Percentiles rank a stretch among this genome's conserved stretches.
These are phyloP conservation scores for Channa argus DNA, from an alignment of 2,113 vertebrate genomes.

Conservation along the genomic window DNA sequence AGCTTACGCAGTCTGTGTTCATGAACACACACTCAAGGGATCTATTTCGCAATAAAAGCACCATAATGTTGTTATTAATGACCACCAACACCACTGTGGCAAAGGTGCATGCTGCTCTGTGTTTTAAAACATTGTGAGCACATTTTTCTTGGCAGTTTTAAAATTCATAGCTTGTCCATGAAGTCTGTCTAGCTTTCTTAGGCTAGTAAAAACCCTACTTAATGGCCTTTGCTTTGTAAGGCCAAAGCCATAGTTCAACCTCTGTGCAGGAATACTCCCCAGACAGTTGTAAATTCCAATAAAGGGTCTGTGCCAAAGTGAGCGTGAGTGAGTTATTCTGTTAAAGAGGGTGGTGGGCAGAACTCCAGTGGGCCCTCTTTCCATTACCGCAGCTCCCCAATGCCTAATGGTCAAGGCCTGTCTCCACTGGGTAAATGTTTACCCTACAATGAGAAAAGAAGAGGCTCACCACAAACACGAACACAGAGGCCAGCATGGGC, in stretches of 20 bases:
- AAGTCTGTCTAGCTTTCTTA: constrained; percentile 49
- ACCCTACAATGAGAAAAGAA: constrained; percentile 73
- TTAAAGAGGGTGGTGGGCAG: constrained; percentile 69
- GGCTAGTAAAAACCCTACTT: constrained; percentile 57
- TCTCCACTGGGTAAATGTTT: constrained; percentile 79
- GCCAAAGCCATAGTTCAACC: constrained; percentile 69
- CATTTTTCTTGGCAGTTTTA: constrained; percentile 55
- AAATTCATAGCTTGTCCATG: constrained; percentile 57
- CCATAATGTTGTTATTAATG: constrained; percentile 31
- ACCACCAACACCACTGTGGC: constrained; percentile 17
- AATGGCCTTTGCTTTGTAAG: constrained; percentile 74
- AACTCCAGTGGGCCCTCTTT: constrained; percentile 73
- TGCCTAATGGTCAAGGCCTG: constrained; percentile 74
- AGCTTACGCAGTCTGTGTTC: background rate
- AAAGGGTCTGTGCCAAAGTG: constrained; percentile 78
- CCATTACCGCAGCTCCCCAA: constrained; percentile 74
- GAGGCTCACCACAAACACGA: constrained; percentile 63
- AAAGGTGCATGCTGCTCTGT: constrained; percentile 46
- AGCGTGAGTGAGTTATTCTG: constrained; percentile 78
- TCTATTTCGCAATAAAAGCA: constrained; percentile 41
- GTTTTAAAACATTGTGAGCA: constrained; percentile 61
- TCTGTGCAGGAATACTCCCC: constrained; percentile 66
- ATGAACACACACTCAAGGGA: constrained; percentile 3
- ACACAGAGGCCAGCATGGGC: constrained; percentile 68
- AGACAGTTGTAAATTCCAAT: constrained; percentile 80